phyloP scores from a whole-genome alignment of 2,113 vertebrate genomes.

The Ochotona curzoniae region DNA sequence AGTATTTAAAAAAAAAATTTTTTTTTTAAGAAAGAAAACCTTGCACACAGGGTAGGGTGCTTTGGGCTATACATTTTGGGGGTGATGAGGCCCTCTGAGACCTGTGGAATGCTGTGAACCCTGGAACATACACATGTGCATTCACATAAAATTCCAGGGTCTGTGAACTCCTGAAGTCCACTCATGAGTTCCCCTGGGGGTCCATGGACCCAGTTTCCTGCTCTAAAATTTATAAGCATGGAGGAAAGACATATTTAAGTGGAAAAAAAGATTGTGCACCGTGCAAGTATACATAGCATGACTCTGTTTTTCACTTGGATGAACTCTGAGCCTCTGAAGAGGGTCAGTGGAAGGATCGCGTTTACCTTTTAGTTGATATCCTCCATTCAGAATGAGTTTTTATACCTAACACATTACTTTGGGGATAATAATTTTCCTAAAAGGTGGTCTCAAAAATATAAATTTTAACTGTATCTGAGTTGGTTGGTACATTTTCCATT shows the following conservation, averaged over 20 bases:
- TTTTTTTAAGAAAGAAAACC: not conserved
- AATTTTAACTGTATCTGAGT: not conserved
- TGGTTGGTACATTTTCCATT: not conserved
- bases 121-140: constrained; percentile 27
- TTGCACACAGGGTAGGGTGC: not conserved
- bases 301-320: constrained; percentile 35
- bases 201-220: constrained; percentile 50
- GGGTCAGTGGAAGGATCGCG: not conserved
- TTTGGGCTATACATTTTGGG: not conserved
- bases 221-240: constrained; percentile 71
- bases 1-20: not conserved
- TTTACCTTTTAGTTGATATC: constrained; percentile 8
- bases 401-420: not conserved
- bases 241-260: constrained; percentile 55
- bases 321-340: not conserved
- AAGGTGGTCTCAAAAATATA: constrained; percentile 4
- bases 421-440: not conserved
- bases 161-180: constrained; percentile 58
- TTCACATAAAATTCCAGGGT: constrained; percentile 57
- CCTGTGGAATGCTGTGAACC: not conserved
- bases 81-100: not conserved
- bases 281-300: not conserved
- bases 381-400: constrained; percentile 36
- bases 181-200: not conserved
- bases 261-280: not conserved